Evolutionary conservation across 2,797 vertebrate species (phyloP).

Genomic region (Smutsia temminckii): DNA sequence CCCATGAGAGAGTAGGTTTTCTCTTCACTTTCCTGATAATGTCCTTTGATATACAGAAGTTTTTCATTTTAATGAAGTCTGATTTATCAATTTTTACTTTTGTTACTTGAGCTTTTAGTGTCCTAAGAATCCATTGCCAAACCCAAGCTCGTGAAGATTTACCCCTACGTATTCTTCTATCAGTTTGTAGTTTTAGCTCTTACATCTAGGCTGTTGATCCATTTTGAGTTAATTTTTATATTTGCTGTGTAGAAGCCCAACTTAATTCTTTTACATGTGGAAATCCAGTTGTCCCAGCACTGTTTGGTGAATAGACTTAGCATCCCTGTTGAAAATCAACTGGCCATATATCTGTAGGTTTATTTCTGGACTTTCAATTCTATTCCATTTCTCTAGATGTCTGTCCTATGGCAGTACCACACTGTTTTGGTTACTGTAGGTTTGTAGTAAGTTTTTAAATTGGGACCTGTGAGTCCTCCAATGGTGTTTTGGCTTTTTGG

Average conservation of each 20-base stretch:
- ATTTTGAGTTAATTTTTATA: not conserved
- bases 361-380: not conserved
- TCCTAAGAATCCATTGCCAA: not conserved
- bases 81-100: not conserved
- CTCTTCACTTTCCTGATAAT: constrained; percentile 7
- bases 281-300: not conserved
- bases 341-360: not conserved
- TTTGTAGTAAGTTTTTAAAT: not conserved
- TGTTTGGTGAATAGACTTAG: not conserved
- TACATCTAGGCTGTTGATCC: not conserved
- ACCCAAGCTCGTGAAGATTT: not conserved
- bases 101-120: not conserved
- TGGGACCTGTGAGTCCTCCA: not conserved
- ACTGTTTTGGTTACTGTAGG: not conserved
- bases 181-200: not conserved
- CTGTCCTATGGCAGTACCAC: not conserved
- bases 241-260: not conserved
- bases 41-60: not conserved
- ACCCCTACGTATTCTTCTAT: not conserved
- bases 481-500: not conserved
- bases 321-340: not conserved
- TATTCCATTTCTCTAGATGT: not conserved
- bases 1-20: not conserved
- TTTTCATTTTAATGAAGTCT: not conserved
- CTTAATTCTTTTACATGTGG: not conserved